Evolutionary conservation across 2,797 vertebrate genomes (phyloP).

Genomic region (Erpetoichthys calabaricus): DNA sequence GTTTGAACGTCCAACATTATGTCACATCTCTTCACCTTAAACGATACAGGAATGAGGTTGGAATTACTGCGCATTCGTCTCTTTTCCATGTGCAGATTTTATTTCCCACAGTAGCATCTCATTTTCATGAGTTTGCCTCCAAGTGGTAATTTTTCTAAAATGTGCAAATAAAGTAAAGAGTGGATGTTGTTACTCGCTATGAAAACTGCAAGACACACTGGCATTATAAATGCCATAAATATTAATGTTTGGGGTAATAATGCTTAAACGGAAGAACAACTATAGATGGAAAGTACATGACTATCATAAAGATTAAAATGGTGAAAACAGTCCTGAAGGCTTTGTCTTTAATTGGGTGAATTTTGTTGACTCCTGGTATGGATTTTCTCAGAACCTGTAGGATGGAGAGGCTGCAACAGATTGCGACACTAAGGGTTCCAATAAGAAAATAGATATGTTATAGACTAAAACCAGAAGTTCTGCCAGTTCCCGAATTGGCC

Average conservation of each 20-base stretch:
- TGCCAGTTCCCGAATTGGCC: too few relatives aligned
- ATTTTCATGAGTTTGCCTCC: too few relatives aligned
- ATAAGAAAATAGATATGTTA: too few relatives aligned
- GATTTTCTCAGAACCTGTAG: conserved; percentile 41
- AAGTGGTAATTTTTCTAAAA: conserved; percentile 26
- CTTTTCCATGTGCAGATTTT: too few relatives aligned
- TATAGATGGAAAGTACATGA: conserved; percentile 54
- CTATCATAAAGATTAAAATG: conserved; percentile 51
- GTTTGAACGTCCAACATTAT: too few relatives aligned
- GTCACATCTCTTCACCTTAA: too few relatives aligned
- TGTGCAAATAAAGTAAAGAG: conserved; percentile 52
- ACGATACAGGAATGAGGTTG: too few relatives aligned
- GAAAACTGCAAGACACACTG: conserved; percentile 49
- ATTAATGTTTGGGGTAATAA: conserved; percentile 37
- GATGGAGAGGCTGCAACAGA: conserved; percentile 46
- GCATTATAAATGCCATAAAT: conserved; percentile 47
- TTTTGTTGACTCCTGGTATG: conserved; percentile 36
- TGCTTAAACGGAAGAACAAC: conserved; percentile 49
- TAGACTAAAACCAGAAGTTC: too few relatives aligned
- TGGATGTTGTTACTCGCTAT: conserved; percentile 61
- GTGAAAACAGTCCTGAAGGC: conserved; percentile 57
- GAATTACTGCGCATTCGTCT: too few relatives aligned
- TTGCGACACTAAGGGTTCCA: too few relatives aligned
- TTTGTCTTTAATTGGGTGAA: conserved; percentile 57
- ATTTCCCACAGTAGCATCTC: too few relatives aligned